Evolutionary conservation across 2,888 invertebrate species (phyloP).

Genomic region (Tenodera sinensis): DNA sequence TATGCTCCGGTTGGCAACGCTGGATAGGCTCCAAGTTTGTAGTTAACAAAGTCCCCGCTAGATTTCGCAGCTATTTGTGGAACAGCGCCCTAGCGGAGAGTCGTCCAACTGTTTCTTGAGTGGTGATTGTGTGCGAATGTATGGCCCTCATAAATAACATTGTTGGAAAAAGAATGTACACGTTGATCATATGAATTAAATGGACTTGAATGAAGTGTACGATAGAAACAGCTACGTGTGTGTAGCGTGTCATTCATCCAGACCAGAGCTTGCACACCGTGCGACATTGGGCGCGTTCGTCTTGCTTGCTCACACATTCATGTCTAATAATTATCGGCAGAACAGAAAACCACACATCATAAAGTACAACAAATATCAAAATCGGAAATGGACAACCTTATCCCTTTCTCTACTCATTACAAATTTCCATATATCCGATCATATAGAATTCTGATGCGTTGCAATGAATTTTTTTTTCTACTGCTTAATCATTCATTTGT

Average conservation of each 20-base stretch:
- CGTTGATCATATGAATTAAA: not conserved
- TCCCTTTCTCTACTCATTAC: too few species aligned
- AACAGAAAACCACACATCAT: too few species aligned
- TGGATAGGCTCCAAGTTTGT: too few species aligned
- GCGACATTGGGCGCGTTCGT: not conserved
- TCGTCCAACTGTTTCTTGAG: not conserved
- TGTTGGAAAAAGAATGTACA: not conserved
- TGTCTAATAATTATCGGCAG: too few species aligned
- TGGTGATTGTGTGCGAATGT: not conserved
- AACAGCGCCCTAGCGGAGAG: not conserved
- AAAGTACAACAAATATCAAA: too few species aligned
- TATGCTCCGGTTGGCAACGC: too few species aligned
- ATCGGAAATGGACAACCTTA: too few species aligned
- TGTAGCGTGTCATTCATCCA: not conserved
- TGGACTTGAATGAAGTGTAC: not conserved
- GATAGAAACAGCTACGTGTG: not conserved
- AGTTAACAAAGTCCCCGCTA: not conserved
- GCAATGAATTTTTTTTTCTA: too few species aligned
- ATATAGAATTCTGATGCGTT: too few species aligned
- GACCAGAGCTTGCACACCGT: not conserved
- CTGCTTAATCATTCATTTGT: too few species aligned
- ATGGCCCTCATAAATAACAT: not conserved
- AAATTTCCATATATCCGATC: too few species aligned
- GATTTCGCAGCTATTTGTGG: not conserved
- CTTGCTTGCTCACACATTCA: too few species aligned